Percentiles rank a stretch among this genome's conserved stretches.
Conservation (phyloP, 1,140 invertebrate species). For the Drosophila santomea region DNA sequence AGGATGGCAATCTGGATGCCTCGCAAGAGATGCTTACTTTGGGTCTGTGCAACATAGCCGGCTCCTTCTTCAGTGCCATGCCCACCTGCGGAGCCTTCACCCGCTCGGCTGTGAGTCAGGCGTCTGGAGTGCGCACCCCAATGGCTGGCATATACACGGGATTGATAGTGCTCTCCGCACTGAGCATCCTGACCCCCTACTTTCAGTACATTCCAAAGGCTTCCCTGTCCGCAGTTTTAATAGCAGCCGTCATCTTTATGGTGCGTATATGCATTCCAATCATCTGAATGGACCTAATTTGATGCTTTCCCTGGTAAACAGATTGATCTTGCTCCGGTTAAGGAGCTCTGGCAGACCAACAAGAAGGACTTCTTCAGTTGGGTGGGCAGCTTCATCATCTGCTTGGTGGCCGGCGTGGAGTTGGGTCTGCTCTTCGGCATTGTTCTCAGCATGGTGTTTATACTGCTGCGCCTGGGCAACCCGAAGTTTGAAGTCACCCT, state of each 20-base stretch:
- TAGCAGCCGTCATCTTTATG: conserved; percentile 95
- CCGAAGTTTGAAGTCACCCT: conserved; percentile 89
- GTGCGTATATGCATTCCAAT: conserved; percentile 82
- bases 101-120: conserved; percentile 91
- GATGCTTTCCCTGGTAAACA: conserved; percentile 37
- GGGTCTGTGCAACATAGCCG: conserved; percentile 90
- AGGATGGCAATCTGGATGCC: conserved; percentile 88
- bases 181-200: conserved; percentile 92
- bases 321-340: conserved; percentile 89
- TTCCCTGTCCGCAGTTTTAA: conserved; percentile 92
- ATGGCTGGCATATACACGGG: conserved; percentile 90
- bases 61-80: conserved; percentile 91
- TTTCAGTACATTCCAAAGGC: conserved; percentile 93
- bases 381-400: conserved; percentile 91
- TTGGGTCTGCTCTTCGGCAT: conserved; percentile 95
- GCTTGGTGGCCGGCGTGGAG: conserved; percentile 92
- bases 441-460: conserved; percentile 91
- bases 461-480: conserved; percentile 92
- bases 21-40: conserved; percentile 91
- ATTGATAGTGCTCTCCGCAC: conserved; percentile 86
- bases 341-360: conserved; percentile 90
- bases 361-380: conserved; percentile 89
- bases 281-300: not conserved
- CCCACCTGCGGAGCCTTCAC: conserved; percentile 92
- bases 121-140: conserved; percentile 91